Percentiles rank a stretch among this genome's conserved stretches.
phyloP scores from a whole-genome alignment of 2,797 vertebrate species.

The Acipenser oxyrinchus region DNA sequence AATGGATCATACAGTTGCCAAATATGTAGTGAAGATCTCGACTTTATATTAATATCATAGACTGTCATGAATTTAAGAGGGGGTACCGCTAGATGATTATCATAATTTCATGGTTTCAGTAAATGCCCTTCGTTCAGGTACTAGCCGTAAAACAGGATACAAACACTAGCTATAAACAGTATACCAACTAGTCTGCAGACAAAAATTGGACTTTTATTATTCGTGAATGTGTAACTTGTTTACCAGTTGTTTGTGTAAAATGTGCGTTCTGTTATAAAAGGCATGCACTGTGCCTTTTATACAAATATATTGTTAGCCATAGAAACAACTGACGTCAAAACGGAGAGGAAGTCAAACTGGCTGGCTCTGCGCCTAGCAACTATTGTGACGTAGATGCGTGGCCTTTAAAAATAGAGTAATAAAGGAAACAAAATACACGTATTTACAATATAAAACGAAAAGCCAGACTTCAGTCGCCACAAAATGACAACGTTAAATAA shows the following conservation, averaged over 20 bases:
- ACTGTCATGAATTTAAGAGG: too few species aligned
- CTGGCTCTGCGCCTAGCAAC: neutral
- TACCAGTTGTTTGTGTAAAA: neutral
- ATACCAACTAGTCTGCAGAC: too few species aligned
- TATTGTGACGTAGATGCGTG: slow-evolving; percentile 14
- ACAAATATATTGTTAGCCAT: neutral
- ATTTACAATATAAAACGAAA: neutral
- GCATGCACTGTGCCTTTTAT: neutral
- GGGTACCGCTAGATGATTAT: too few species aligned
- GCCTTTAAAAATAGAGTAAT: neutral
- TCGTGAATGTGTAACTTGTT: neutral
- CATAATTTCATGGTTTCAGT: too few species aligned
- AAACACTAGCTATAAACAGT: too few species aligned
- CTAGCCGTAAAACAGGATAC: too few species aligned
- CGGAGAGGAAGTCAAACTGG: slow-evolving; percentile 3
- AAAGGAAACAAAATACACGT: neutral
- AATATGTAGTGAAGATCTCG: too few species aligned
- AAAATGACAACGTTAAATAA: slow-evolving; percentile 1
- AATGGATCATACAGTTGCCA: too few species aligned
- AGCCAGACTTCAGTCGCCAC: slow-evolving; percentile 9
- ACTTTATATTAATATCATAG: too few species aligned
- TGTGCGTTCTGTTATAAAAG: neutral
- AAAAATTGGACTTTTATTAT: neutral
- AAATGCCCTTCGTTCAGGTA: too few species aligned
- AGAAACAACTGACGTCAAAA: slow-evolving; percentile 11